Evolutionary conservation across 2,888 invertebrate genomes (phyloP), one percentile per base, ranked within the genome.

Genomic region (Drosophila borealis): DNA sequence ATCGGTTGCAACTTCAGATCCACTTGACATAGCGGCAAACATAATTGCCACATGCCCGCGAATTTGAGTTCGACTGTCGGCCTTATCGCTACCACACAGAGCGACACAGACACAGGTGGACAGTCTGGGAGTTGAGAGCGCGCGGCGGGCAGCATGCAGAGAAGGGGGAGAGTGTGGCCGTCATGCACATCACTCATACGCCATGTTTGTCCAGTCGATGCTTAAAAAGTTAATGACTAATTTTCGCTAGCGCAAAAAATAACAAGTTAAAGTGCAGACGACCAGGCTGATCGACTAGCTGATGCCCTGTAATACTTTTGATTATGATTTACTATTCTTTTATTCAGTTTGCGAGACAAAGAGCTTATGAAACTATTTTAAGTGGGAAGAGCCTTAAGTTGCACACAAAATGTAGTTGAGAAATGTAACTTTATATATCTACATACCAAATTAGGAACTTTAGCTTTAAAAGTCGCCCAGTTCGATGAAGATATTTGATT

Each of bases 191-290:
- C 87, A 85, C 84, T 84, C 85, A 87, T 87, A 84, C 85, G 84
- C 84, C 84, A 87, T 84, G 85, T 87, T 82, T 84, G 86, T 76
- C 86, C 86, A 79, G 83, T 80, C 85, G 78, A 83, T 83, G 84
- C 85, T 85, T 87, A 85, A 85, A 85, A 85, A 85, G 85, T 85
- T 85, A 85, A 85, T 85, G 85, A 85, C 85, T 85, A 85, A 85
- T 85, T 85, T 85, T 85, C 79, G 81, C 75, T 70, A 71, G 75
- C 72, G 36, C 66, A 64, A 46, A 75, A 80, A 73, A 70, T 70
- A 75, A 51, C 48, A 51, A 57, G 37, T 48, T 44, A 49, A 14
- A 56, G 19, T 44, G n/a, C 6, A 29, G n/a, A 6, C 10, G 13
- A 2, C 1, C 4, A 3, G 1, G 8, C 0, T 56, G 39, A 14